phyloP scores from a whole-genome alignment of 2,888 invertebrate genomes.

The Fabriciana adippe region DNA sequence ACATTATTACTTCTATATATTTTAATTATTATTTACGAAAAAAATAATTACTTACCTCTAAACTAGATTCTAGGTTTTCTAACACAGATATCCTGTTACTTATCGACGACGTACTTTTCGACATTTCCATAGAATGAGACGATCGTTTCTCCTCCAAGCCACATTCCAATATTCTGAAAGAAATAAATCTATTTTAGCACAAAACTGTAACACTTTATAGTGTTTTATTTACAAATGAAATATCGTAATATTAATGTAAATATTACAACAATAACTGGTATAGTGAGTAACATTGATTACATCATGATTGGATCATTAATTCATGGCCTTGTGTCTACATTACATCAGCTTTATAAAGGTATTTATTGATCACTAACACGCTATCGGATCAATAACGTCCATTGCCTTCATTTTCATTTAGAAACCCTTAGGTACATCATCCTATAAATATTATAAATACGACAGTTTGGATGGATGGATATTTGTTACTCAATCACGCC shows the following conservation, averaged over 20 bases:
- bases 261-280: conserved; percentile 13
- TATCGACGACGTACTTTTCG: conserved; percentile 77
- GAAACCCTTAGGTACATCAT: too few species aligned
- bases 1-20: background rate
- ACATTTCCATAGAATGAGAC: conserved; percentile 78
- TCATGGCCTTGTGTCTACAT: conserved; percentile 2
- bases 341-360: conserved; percentile 8
- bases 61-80: conserved; percentile 62
- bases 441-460: too few species aligned
- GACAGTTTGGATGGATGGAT: too few species aligned
- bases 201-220: background rate
- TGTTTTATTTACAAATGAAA: conserved; percentile 2
- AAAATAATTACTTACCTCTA: conserved; percentile 37
- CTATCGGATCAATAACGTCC: background rate
- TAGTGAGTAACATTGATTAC: conserved; percentile 23
- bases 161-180: conserved; percentile 66
- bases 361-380: conserved; percentile 2
- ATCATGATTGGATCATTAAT: conserved; percentile 23
- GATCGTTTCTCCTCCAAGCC: conserved; percentile 71
- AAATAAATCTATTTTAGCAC: background rate
- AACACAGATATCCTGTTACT: conserved; percentile 71
- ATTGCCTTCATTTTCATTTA: too few species aligned
- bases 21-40: background rate
- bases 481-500: too few species aligned
- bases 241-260: conserved; percentile 2